Evolutionary conservation across 2,888 invertebrate species (phyloP), one percentile per base, ranked within the genome.

Genomic region (Drosophila putrida): DNA sequence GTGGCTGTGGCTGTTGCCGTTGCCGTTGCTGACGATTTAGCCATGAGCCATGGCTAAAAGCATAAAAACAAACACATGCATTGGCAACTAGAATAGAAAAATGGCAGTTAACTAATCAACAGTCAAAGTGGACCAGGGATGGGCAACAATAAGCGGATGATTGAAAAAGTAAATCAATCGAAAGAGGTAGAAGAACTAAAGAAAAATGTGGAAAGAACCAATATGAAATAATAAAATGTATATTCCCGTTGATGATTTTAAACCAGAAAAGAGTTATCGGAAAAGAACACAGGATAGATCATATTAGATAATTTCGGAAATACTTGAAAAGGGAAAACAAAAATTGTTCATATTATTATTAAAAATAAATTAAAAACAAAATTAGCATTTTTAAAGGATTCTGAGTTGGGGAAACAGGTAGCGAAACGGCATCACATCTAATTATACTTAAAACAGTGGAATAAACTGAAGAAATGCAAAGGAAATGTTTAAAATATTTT

Each of bases 31-130:
- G 66, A 41, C 60, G 53, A 46, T 66, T 38, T 68, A 82, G 85
- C 83, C 88, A 78, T 86, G 86, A 88, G 83, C 79, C 65, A 85
- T 85, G 88, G 84, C 82, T 77, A 84, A 87, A 87, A 78, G 60
- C 81, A 67, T 53, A 50, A 71, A 75, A 39, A 49, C 62, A 62
- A 62, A 49, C 54, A 54, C 31, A 39, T 57, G 59, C 67, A 64
- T 43, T 75, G 66, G 49, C 75, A 59, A 74, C 28, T 68, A 84
- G 82, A 87, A 87, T 62, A 71, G 63, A 73, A 87, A 77, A 82
- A 87, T 82, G 85, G 71, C 85, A 84, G 84, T 60, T 57, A 84
- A 81, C 82, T 71, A 83, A 84, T 84, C 87, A 84, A 69, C 54
- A 43, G n/a, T 57, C 74, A 80, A 78, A 78, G 20, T 54, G 47